Percentiles rank a stretch among this genome's conserved stretches.
Evolutionary conservation across 2,113 vertebrate genomes (phyloP).

Genomic region (Sinocyclocheilus rhinocerous): DNA sequence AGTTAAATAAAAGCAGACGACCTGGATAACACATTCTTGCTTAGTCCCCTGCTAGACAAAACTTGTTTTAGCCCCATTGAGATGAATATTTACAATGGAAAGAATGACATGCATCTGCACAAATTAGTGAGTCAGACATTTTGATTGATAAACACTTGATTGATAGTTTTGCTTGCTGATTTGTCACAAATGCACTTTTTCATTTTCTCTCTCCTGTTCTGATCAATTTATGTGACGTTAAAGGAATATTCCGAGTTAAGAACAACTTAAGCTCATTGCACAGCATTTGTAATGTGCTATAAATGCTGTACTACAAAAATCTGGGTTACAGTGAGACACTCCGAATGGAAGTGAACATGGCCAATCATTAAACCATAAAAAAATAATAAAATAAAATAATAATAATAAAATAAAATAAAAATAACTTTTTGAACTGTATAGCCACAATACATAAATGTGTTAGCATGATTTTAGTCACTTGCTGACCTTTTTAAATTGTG

Average conservation of each 20-base stretch:
- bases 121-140: neutral
- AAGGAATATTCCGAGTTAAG: neutral
- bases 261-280: neutral
- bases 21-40: conserved; percentile 5
- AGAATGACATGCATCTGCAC: neutral
- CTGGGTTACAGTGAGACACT: neutral
- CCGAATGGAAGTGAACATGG: too few species aligned
- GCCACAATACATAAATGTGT: too few species aligned
- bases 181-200: neutral
- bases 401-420: too few species aligned
- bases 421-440: too few species aligned
- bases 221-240: neutral
- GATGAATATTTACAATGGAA: neutral
- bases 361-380: too few species aligned
- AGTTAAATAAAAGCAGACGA: conserved; percentile 57
- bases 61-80: neutral
- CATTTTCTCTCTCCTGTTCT: neutral
- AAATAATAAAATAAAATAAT: too few species aligned
- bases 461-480: too few species aligned
- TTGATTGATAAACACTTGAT: neutral
- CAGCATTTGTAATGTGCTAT: neutral
- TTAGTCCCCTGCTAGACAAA: neutral
- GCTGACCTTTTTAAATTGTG: too few species aligned
- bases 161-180: neutral
- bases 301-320: neutral